Evolutionary conservation across 2,888 invertebrate genomes (phyloP).

Genomic region (Sesia bembeciformis): DNA sequence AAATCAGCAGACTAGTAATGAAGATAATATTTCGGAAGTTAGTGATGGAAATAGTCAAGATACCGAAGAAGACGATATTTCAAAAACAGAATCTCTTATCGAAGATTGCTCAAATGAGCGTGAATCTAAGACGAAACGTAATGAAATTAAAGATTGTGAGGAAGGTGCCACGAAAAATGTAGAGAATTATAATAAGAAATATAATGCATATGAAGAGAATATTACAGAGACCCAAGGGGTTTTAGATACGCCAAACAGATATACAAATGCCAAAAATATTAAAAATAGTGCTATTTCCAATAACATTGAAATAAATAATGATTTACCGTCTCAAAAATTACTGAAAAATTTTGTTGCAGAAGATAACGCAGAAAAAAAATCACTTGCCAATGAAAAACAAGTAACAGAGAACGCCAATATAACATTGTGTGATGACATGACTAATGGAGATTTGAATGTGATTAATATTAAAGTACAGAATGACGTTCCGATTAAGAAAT

Average conservation of each 20-base stretch:
- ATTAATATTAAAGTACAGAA: too few species aligned
- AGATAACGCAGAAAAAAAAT: too few species aligned
- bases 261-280: not conserved
- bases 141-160: not conserved
- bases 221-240: too few species aligned
- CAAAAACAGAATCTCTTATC: too few species aligned
- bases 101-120: too few species aligned
- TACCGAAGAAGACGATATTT: not conserved
- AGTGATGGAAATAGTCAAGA: not conserved
- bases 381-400: too few species aligned
- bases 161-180: not conserved
- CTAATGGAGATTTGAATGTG: too few species aligned
- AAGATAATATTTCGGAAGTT: not conserved
- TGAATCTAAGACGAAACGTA: not conserved
- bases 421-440: too few species aligned
- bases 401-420: too few species aligned
- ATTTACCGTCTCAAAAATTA: not conserved
- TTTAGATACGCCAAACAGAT: not conserved
- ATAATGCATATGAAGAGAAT: not conserved
- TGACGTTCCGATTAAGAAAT: too few species aligned
- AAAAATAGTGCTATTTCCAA: not conserved
- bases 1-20: not conserved
- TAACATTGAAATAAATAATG: not conserved
- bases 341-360: too few species aligned
- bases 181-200: not conserved